These are phyloP conservation scores for Lemur catta DNA, from an alignment of 2,797 vertebrate genomes.

Conservation along the genomic window DNA sequence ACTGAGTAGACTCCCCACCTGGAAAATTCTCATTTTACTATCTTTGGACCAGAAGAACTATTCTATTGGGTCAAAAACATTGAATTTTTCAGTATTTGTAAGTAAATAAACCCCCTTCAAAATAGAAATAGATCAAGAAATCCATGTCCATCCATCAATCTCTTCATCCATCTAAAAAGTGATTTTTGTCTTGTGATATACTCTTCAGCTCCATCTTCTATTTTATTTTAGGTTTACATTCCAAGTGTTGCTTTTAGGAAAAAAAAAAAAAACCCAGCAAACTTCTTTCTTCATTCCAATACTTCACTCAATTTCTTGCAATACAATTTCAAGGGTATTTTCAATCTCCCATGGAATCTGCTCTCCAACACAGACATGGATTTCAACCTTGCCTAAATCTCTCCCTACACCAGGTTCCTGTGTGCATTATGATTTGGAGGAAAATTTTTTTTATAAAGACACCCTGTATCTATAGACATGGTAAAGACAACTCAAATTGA, in stretches of 20 bases:
- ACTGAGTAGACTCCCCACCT: neutral
- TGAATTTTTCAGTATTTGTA: neutral
- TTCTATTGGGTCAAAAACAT: neutral
- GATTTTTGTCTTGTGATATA: neutral
- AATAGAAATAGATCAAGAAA: conserved; percentile 26
- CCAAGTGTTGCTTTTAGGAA: neutral
- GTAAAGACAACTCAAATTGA: neutral
- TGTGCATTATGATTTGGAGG: neutral
- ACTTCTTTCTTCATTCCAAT: neutral
- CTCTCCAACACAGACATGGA: neutral
- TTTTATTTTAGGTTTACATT: conserved; percentile 22
- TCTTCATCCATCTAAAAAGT: neutral
- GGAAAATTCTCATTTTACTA: neutral
- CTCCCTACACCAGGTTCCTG: neutral
- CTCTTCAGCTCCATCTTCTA: neutral
- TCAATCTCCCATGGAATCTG: neutral
- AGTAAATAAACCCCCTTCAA: neutral
- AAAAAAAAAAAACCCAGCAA: neutral
- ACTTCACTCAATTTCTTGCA: neutral
- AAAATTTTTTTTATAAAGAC: neutral
- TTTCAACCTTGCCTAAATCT: neutral
- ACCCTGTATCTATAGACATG: neutral
- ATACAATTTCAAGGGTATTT: neutral
- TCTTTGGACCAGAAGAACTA: neutral
- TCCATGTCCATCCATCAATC: neutral